Evolutionary conservation across 2,113 vertebrate species (phyloP).

Genomic region (Cygnus buccinator): DNA sequence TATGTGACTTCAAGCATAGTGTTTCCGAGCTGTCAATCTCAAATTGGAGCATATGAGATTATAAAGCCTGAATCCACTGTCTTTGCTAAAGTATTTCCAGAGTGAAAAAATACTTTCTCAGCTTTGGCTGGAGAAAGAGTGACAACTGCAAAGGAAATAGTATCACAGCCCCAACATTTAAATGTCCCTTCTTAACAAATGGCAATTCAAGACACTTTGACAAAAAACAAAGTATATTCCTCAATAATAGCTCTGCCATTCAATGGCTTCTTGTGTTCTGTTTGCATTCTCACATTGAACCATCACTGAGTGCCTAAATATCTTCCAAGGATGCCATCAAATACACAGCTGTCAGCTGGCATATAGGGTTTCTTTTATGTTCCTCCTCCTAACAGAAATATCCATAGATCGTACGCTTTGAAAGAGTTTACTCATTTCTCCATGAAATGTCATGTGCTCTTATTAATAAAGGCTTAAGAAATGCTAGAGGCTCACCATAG

Average conservation of each 20-base stretch:
- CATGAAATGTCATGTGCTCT: not conserved
- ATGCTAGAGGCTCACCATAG: not conserved
- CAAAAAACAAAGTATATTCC: not conserved
- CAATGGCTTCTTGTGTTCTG: not conserved
- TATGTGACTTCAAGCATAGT: not conserved
- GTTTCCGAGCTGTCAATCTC: not conserved
- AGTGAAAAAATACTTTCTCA: not conserved
- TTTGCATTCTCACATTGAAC: not conserved
- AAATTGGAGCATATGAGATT: not conserved
- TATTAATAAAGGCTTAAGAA: conserved; percentile 13
- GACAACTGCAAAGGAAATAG: not conserved
- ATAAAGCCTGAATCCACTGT: not conserved
- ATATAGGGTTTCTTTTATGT: not conserved
- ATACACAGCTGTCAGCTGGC: conserved; percentile 33
- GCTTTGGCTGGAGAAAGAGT: not conserved
- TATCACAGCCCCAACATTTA: not conserved
- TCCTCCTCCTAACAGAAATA: conserved; percentile 19
- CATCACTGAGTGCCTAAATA: not conserved
- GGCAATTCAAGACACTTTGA: conserved; percentile 12
- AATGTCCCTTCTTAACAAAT: conserved; percentile 14
- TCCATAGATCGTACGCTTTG: not conserved
- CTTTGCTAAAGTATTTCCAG: not conserved
- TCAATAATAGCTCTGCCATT: conserved; percentile 14
- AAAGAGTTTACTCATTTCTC: conserved; percentile 8
- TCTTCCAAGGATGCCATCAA: not conserved